These are phyloP conservation scores for Plutella xylostella DNA, from an alignment of 2,888 invertebrate species.

Conservation along the genomic window DNA sequence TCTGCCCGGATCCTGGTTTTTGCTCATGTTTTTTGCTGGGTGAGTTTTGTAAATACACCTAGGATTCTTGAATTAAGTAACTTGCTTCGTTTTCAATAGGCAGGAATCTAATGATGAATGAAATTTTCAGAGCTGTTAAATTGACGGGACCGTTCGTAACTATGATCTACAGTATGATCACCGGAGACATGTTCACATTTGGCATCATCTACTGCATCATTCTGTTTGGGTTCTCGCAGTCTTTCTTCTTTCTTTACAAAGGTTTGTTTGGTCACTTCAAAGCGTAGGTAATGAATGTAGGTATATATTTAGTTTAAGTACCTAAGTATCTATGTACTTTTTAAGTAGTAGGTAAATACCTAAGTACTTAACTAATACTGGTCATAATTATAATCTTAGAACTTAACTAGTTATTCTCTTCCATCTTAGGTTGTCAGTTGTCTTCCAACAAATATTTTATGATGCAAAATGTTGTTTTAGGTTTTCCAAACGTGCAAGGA, in stretches of 20 bases:
- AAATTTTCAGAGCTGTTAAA: conserved; percentile 80
- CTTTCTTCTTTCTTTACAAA: conserved; percentile 95
- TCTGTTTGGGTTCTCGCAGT: conserved; percentile 95
- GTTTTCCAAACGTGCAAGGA: conserved; percentile 83
- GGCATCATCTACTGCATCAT: conserved; percentile 97
- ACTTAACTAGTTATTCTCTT: no score
- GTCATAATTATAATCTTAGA: no score
- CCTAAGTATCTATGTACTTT: no score
- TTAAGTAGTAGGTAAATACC: no score
- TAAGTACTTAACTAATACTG: no score
- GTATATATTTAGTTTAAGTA: no score
- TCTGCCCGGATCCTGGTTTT: conserved; percentile 96
- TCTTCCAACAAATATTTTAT: no score
- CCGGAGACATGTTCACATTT: conserved; percentile 98
- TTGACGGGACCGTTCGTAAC: conserved; percentile 99
- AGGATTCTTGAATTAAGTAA: neutral
- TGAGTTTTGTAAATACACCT: conserved; percentile 46
- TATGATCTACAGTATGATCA: conserved; percentile 99
- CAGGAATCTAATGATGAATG: neutral
- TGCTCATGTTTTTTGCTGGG: conserved; percentile 99
- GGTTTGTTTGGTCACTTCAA: no score
- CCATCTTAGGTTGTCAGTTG: no score
- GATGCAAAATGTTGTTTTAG: no score
- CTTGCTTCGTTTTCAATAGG: neutral
- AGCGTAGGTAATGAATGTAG: no score